Percentiles rank a stretch among this genome's conserved stretches.
Evolutionary conservation across 1,140 invertebrate genomes (phyloP).

Genomic region (Heterodera schachtii): DNA sequence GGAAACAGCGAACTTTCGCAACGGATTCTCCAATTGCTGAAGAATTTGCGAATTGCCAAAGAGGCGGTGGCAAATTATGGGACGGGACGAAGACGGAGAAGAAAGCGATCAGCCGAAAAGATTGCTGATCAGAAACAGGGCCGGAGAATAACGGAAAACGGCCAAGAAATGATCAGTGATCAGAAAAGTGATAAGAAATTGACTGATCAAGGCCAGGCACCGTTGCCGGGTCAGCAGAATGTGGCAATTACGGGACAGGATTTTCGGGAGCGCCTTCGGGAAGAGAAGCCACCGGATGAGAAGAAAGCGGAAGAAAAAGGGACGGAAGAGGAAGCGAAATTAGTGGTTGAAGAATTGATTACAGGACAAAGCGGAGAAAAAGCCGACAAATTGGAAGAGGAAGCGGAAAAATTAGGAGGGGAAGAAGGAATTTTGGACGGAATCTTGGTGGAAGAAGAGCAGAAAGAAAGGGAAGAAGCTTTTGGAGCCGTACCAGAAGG

Average conservation of each 20-base stretch:
- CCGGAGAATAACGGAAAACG: neutral
- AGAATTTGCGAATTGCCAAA: neutral
- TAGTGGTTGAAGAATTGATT: neutral
- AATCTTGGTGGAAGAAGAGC: neutral
- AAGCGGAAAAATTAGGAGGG: neutral
- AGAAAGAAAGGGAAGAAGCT: neutral
- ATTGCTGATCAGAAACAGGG: neutral
- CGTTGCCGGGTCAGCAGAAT: neutral
- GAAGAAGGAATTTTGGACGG: neutral
- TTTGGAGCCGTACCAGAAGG: neutral
- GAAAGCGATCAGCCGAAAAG: neutral
- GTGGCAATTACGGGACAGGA: neutral
- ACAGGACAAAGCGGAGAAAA: neutral
- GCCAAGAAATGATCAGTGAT: neutral
- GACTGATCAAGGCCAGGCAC: neutral
- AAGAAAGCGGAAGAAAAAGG: neutral
- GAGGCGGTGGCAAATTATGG: neutral
- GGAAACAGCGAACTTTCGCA: conserved; percentile 7
- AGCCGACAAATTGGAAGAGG: neutral
- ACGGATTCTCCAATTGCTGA: neutral
- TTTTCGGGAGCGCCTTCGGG: neutral
- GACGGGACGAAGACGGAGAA: neutral
- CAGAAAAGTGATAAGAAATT: neutral
- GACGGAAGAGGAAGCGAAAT: neutral
- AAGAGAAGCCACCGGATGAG: conserved; percentile 9